Evolutionary conservation across 2,113 vertebrate genomes (phyloP), one percentile per base, ranked within the genome.

Genomic region (Globicephala melas): DNA sequence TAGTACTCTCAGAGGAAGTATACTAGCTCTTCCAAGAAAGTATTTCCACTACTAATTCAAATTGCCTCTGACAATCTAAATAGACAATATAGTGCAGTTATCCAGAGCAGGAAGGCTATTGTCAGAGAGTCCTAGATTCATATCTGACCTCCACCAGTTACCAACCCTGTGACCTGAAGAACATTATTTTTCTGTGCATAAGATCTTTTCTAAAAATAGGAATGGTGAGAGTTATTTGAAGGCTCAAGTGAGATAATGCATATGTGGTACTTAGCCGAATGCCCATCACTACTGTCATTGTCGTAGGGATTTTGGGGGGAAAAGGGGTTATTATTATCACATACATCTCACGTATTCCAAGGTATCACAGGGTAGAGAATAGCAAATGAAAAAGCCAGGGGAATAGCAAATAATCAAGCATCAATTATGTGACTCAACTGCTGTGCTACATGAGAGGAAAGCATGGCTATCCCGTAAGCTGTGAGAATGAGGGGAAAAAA

Each of bases 41-140:
- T 92, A 73, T 82, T 97, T 89, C 38, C 38, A 74, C 55, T 33
- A n/a, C 74, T 88, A 88, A 91, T 83, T 96, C 68, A 74, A 65
- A 93, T 70, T 25, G 38, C 47, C 50, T 86, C 20, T 68, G 50
- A 94, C 26, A 94, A 38, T 12, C n/a, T 63, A 88, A 83, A 67
- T 47, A 92, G 77, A 62, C 11, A 47, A 26, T 28, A 44, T 7
- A 71, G 33, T 50, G 9, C 8, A 12, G 38, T 60, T 76, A 47
- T 83, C 90, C 83, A 89, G 44, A 91, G 44, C 26, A 90, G 41
- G 63, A 87, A 95, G 63, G 23, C 36, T 58, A 26, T 68, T 50
- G 50, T 67, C 50, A 67, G 33, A 77, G 26, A 83, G 21, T 21
- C 58, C 60, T 85, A 31, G 38, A 60, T 97, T 97, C 74, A 74